These are phyloP conservation scores for Oxyruncus cristatus DNA, from an alignment of 2,113 vertebrate species.

Conservation along the genomic window DNA sequence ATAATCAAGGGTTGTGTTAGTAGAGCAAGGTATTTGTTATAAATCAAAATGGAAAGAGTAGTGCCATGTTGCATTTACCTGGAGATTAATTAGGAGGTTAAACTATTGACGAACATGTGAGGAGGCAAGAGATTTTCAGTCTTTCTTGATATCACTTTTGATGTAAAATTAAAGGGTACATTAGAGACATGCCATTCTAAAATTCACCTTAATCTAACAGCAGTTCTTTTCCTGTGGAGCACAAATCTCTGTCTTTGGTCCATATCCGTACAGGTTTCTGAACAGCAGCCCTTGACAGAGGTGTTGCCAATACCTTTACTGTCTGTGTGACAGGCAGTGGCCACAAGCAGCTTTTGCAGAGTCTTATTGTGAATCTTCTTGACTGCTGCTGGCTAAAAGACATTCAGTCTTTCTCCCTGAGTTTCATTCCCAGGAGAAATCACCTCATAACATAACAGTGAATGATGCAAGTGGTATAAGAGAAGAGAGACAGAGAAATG, in stretches of 20 bases:
- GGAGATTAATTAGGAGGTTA: not conserved
- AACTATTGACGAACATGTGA: not conserved
- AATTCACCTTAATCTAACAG: not conserved
- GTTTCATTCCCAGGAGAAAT: not conserved
- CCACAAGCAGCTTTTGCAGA: not conserved
- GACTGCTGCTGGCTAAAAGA: not conserved
- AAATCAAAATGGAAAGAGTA: not conserved
- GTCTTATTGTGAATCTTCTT: not conserved
- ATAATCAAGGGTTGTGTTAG: not conserved
- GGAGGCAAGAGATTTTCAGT: not conserved
- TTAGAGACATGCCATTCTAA: not conserved
- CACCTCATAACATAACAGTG: not conserved
- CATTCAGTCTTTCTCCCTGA: not conserved
- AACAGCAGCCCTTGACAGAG: not conserved
- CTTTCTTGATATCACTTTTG: not conserved
- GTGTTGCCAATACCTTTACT: not conserved
- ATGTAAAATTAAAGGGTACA: not conserved
- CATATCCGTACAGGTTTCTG: not conserved
- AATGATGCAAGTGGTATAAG: not conserved
- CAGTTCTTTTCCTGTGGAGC: not conserved
- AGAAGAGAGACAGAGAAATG: not conserved
- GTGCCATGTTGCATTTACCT: not conserved
- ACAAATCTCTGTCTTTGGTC: not conserved
- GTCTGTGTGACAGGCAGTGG: not conserved
- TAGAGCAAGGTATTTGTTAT: not conserved